phyloP scores from a whole-genome alignment of 2,113 vertebrate species.

The Myotis davidii region DNA sequence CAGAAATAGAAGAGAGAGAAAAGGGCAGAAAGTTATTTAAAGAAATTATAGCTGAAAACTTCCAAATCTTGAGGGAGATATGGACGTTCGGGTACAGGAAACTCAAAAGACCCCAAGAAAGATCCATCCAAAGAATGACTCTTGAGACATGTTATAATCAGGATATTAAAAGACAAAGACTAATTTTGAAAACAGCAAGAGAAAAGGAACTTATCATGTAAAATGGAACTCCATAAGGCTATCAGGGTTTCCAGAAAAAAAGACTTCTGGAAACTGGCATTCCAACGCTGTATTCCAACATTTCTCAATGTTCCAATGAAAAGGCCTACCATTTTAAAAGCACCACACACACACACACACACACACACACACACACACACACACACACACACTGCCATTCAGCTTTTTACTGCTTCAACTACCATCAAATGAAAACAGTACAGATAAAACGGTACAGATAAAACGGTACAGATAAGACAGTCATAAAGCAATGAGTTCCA shows the following conservation, averaged over 20 bases:
- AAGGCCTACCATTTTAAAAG: neutral
- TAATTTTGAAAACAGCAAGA: neutral
- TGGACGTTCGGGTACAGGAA: neutral
- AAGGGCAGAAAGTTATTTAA: neutral
- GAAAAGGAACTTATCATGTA: neutral
- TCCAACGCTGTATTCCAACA: neutral
- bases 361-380: too few species aligned
- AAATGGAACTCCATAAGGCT: neutral
- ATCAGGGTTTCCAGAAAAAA: neutral
- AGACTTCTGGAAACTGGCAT: neutral
- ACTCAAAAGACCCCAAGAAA: neutral
- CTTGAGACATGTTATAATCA: neutral
- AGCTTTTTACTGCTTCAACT: neutral
- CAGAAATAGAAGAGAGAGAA: neutral
- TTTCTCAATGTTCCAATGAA: neutral
- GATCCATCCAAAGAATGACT: neutral
- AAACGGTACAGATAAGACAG: neutral
- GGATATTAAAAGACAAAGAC: neutral
- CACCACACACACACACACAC: neutral
- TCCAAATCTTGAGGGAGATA: neutral
- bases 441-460: neutral
- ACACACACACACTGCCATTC: neutral
- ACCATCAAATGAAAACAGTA: neutral
- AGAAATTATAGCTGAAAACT: neutral
- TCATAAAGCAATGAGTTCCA: neutral